Base-by-base conservation (phyloP, 2,797 vertebrate genomes). In the Synaphobranchus kaupii region DNA sequence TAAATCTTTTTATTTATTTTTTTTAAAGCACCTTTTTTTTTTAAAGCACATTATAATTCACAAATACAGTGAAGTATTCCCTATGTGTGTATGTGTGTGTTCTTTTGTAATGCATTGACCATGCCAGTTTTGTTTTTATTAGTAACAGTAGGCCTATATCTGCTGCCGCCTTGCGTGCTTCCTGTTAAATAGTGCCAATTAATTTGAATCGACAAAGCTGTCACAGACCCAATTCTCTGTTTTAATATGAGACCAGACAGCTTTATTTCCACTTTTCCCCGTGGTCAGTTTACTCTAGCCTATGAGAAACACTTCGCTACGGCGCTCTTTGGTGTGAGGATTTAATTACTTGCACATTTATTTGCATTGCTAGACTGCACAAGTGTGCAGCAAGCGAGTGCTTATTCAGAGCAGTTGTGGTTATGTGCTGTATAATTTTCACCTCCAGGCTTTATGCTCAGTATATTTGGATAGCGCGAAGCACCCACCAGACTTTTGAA, bases 21-120 rank as follows among this genome's bases (percentile, higher is more conserved):
- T 50, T 50, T 50, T 50, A 8, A 50, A 50, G 88, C 78, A 68
- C 90, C 93, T n/a, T n/a, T 86, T 91, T n/a, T 88, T 89, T 90
- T 90, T 89, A 87, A 89, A 82, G 80, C 86, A 83, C 0, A 80
- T 90, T 92, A 12, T 68, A 28, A 31, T 71, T 76, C 71, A 44
- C 28, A 28, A 31, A 63, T 20, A 22, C 58, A 63, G 4, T 68
- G 66, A 31, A 76, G 31, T 20, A 39, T 71, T 71, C 15, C n/a
- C n/a, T 71, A 4, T 71, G 1, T 66, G 25, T n/a, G 60, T 63
- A 4, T 66, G 22, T 9, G 60, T 66, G 60, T 25, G 22, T 63
- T 0, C 25, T 22, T 25, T 22, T 66, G 60, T 4, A 4, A 4
- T 9, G 9, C 25, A 0, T 25, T n/a, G 0, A 3, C 60, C 10